Conservation (phyloP, 2,888 invertebrate species). For the Pristionchus maxplancki region DNA sequence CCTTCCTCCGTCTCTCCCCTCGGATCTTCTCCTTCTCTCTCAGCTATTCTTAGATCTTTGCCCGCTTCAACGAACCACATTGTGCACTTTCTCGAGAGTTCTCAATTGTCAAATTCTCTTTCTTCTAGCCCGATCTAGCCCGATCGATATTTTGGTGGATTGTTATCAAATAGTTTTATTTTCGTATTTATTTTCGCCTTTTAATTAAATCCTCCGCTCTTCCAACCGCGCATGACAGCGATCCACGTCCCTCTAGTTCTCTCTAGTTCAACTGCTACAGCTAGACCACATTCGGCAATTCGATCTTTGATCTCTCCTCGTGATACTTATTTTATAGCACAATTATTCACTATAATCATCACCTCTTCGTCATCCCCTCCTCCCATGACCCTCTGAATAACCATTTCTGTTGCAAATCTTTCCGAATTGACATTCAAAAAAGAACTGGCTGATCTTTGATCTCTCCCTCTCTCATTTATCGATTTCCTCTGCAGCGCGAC, state of each 20-base stretch:
- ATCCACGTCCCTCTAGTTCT: too few relatives aligned
- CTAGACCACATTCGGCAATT: too few relatives aligned
- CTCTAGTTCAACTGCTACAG: too few relatives aligned
- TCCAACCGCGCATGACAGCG: not conserved
- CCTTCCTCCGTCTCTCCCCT: conserved; percentile 15
- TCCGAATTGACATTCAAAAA: too few relatives aligned
- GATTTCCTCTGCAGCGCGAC: conserved; percentile 25
- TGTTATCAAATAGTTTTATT: too few relatives aligned
- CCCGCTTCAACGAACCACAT: not conserved
- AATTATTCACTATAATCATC: not conserved
- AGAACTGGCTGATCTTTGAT: conserved; percentile 21
- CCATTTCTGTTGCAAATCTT: too few relatives aligned
- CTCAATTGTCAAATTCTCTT: too few relatives aligned
- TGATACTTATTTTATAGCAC: not conserved
- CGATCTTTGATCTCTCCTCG: not conserved
- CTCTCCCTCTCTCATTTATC: not conserved
- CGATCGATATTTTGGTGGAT: too few relatives aligned
- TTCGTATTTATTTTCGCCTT: not conserved
- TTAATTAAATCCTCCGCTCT: too few relatives aligned
- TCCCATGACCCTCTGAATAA: too few relatives aligned
- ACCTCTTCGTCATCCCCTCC: not conserved
- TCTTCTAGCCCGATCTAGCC: too few relatives aligned
- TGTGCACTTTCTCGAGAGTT: not conserved
- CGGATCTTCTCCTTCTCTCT: not conserved
- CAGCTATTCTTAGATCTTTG: conserved; percentile 32